phyloP scores from a whole-genome alignment of 1,140 invertebrate species.

The Cotesia typhae region DNA sequence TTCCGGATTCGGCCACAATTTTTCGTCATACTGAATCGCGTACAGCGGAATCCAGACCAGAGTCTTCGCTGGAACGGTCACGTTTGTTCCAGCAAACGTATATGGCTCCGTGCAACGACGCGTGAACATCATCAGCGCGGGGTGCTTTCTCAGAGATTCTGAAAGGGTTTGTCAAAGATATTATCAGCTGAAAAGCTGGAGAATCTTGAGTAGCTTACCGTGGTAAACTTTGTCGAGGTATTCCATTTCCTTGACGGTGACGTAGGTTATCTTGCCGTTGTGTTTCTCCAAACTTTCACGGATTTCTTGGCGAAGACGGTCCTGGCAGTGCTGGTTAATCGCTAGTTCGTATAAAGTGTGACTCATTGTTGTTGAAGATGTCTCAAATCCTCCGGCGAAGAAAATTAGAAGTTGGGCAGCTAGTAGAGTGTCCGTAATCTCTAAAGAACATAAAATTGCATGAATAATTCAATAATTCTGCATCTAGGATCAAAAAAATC shows the following conservation, averaged over 20 bases:
- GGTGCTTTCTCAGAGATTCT: conserved; percentile 63
- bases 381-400: conserved; percentile 78
- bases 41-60: conserved; percentile 49
- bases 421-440: conserved; percentile 49
- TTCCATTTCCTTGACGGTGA: conserved; percentile 65
- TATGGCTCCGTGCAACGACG: conserved; percentile 49
- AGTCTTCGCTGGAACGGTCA: conserved; percentile 40
- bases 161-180: not conserved
- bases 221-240: conserved; percentile 68
- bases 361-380: conserved; percentile 71
- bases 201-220: conserved; percentile 46
- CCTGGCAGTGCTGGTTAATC: conserved; percentile 68
- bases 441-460: conserved; percentile 29
- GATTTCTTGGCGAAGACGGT: conserved; percentile 69
- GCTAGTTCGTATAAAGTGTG: conserved; percentile 71
- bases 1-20: conserved; percentile 54
- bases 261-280: conserved; percentile 65
- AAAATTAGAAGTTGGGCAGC: conserved; percentile 73
- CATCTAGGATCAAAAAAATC: no score
- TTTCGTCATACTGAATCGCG: conserved; percentile 54
- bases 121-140: conserved; percentile 53
- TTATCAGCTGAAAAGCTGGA: conserved; percentile 15
- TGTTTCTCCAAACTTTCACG: conserved; percentile 57
- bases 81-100: conserved; percentile 49
- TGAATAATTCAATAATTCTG: no score